phyloP scores from a whole-genome alignment of 2,888 invertebrate genomes.

The Ectemnius continuus region DNA sequence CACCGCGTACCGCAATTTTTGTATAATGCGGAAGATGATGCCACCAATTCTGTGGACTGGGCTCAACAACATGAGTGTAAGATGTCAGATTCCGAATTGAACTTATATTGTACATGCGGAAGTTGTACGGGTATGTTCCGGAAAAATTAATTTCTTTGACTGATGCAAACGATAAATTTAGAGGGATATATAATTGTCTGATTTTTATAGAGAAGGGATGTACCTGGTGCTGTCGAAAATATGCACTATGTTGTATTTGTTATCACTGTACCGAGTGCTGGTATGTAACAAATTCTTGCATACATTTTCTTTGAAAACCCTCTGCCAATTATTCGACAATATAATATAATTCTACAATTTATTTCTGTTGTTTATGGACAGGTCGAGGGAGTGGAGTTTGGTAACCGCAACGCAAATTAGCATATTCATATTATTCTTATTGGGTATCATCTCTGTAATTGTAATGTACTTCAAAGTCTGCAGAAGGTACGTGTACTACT shows the following conservation, averaged over 20 bases:
- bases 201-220: conserved; percentile 4
- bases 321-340: not conserved
- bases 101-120: not conserved
- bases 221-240: not conserved
- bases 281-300: conserved; percentile 25
- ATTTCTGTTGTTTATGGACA: conserved; percentile 23
- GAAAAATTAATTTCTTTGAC: not conserved
- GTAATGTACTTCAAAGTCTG: conserved; percentile 57
- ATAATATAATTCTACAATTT: not conserved
- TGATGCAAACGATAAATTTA: not conserved
- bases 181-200: conserved; percentile 4
- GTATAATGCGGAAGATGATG: not conserved
- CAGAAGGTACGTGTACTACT: conserved; percentile 45
- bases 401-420: conserved; percentile 51
- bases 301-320: too few relatives aligned
- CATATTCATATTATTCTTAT: conserved; percentile 52
- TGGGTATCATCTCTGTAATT: conserved; percentile 50
- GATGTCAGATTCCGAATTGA: not conserved
- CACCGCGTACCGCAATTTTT: not conserved
- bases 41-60: not conserved
- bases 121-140: conserved; percentile 7
- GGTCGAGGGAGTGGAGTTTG: conserved; percentile 43
- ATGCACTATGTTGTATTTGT: conserved; percentile 1
- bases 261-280: not conserved
- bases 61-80: not conserved